Base-by-base conservation (phyloP, 1,140 invertebrate genomes). In the Drosophila guanche region DNA sequence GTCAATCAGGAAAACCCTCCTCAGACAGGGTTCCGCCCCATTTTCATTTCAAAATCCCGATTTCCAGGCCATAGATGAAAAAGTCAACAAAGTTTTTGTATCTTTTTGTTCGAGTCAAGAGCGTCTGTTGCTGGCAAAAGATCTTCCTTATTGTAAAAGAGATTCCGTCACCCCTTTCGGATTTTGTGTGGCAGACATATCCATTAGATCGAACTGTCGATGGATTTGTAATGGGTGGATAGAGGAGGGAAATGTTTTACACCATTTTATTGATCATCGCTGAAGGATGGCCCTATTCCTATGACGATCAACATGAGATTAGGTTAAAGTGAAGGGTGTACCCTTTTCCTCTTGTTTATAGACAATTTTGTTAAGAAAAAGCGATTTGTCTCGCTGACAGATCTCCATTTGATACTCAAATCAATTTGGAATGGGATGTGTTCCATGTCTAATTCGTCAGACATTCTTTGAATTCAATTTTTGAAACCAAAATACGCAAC, bases 1-100 rank as follows among this genome's bases (percentile, higher is more conserved):
- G 83, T 86, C 81, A 86, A 86, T 86, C 74, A 71, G 53, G 37
- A 14, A 45, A 59, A 59, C 60, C 55, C 25, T 40, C 33, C 33
- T 37, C 33, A 37, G 33, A 4, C 33, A 37, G 8, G 33, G 10
- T 37, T 4, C 33, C 33, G 33, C 33, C 33, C 33, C 33, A 37
- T 37, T 37, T 37, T 10, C 33, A 37, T 37, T 37, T 37, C 3
- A 8, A 37, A 37, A 37, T 12, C 33, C 33, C 33, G 10, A 12
- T 37, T 37, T 37, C 10, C 33, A 10, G 42, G 14, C 43, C n/a
- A 33, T 25, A 75, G 22, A 45, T 51, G 45, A 76, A 60, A 33
- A 67, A 81, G 57, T 73, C 73, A 73, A 63, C 61, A 12, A 12
- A 37, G 33, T 37, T 37, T 4, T 37, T 37, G 33, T 12, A 37